phyloP scores from a whole-genome alignment of 2,113 vertebrate genomes.

The Fulica atra region DNA sequence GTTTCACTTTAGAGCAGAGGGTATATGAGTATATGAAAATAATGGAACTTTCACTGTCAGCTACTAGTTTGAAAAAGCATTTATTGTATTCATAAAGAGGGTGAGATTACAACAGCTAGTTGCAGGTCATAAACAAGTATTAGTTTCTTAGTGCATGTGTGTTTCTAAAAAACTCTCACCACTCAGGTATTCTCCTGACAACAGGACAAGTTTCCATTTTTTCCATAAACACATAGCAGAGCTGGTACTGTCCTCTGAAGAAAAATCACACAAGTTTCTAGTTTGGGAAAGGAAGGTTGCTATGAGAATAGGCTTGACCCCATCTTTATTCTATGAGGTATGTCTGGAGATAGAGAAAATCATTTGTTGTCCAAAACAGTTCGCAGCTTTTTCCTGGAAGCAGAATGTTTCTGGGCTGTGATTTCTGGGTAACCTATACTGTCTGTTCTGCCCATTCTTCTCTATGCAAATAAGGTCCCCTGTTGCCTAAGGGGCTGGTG shows the following conservation, averaged over 20 bases:
- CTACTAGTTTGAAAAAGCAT: background rate
- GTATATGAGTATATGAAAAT: background rate
- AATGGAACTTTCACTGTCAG: background rate
- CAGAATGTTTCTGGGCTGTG: background rate
- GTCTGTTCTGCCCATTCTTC: background rate
- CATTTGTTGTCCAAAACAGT: background rate
- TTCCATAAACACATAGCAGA: rapidly evolving
- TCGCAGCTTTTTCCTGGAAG: background rate
- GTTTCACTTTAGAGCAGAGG: background rate
- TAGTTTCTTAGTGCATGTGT: rapidly evolving
- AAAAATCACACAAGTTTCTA: background rate
- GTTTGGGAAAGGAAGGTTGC: background rate
- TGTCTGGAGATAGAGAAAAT: background rate
- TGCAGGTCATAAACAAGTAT: background rate
- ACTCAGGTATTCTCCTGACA: background rate
- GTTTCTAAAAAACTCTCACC: background rate
- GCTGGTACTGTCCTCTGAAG: background rate
- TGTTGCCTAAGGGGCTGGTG: background rate
- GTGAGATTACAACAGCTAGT: background rate
- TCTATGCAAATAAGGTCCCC: background rate
- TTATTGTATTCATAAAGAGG: background rate
- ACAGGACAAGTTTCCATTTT: background rate
- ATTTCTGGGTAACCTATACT: background rate
- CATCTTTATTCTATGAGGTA: background rate
- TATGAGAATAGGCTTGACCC: background rate